Percentiles rank a stretch among this genome's conserved stretches.
phyloP scores from a whole-genome alignment of 2,113 vertebrate species.

The Mesoclemmys tuberculata region DNA sequence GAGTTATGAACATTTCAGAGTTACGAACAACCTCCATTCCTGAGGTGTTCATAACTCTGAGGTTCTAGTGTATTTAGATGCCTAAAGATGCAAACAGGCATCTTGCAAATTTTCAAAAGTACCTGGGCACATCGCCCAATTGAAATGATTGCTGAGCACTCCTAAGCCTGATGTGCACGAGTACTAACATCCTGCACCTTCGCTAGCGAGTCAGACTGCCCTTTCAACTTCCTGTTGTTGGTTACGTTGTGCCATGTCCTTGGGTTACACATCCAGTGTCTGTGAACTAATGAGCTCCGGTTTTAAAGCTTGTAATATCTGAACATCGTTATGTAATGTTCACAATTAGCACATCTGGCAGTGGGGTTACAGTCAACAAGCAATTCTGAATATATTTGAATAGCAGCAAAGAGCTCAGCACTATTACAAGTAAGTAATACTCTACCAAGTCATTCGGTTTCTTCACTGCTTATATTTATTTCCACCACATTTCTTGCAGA shows the following conservation, averaged over 20 bases:
- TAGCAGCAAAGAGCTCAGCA: not conserved
- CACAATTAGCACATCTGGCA: not conserved
- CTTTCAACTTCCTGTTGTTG: not conserved
- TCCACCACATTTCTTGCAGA: not conserved
- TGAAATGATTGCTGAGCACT: not conserved
- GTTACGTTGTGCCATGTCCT: not conserved
- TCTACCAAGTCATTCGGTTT: not conserved
- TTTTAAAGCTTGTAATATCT: not conserved
- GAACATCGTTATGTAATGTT: not conserved
- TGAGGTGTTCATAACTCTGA: too few relatives aligned
- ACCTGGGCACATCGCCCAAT: not conserved
- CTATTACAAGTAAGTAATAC: not conserved
- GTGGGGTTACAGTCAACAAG: not conserved
- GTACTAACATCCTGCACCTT: not conserved
- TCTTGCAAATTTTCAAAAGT: not conserved
- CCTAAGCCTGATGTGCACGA: not conserved
- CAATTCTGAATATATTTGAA: not conserved
- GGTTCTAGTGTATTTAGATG: too few relatives aligned
- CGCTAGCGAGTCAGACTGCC: not conserved
- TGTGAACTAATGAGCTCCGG: not conserved
- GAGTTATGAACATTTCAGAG: too few relatives aligned
- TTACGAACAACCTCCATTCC: too few relatives aligned
- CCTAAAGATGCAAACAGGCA: too few relatives aligned
- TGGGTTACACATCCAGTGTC: rapidly evolving
- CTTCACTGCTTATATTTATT: not conserved